Evolutionary conservation across 2,113 vertebrate species (phyloP), one percentile per base, ranked within the genome.

Genomic region (Tympanuchus pallidicinctus): DNA sequence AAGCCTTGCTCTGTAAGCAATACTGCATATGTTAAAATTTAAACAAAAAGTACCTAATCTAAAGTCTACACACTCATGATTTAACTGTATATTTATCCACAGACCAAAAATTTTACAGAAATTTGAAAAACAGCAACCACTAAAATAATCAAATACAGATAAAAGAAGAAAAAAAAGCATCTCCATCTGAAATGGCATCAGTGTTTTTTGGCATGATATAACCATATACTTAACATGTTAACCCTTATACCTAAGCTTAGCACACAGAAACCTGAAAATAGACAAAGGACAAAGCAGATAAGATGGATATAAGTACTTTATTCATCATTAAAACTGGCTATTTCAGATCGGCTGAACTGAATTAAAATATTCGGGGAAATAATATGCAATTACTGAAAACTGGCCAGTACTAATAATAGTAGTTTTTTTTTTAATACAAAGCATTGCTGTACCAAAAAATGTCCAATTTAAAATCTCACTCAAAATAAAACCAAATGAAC

Each of bases 201-300:
- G 1, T 34, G 45, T 63, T 57, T 61, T 57, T 40, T 76, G 32
- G 7, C 10, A 15, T 20, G 21, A 32, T 57, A 56, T 60, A 79
- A 60, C 4, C 5, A 21, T 40, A 56, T 3, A 11, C 50, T 15
- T 8, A 47, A 12, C 17, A 24, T 0, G 0, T 61, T 66, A 65
- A 10, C 21, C 11, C 30, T 27, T 52, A 20, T 13, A 8, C 10
- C 11, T 22, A 80, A 48, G n/a, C 4, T 69, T 40, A 80, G 24
- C 10, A 71, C 30, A n/a, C 8, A 61, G 72, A 82, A 93, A 82
- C 28, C 11, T 70, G 17, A 85, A 54, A 8, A 32, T 11, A 32
- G 45, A n/a, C 0, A 1, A 18, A 32, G 40, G 34, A 34, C 80
- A 73, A 79, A 79, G 32, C 16, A 66, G 38, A 65, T 66, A 43